Base-by-base conservation (phyloP, 1,140 invertebrate genomes). In the Andrena cerasifolii region DNA sequence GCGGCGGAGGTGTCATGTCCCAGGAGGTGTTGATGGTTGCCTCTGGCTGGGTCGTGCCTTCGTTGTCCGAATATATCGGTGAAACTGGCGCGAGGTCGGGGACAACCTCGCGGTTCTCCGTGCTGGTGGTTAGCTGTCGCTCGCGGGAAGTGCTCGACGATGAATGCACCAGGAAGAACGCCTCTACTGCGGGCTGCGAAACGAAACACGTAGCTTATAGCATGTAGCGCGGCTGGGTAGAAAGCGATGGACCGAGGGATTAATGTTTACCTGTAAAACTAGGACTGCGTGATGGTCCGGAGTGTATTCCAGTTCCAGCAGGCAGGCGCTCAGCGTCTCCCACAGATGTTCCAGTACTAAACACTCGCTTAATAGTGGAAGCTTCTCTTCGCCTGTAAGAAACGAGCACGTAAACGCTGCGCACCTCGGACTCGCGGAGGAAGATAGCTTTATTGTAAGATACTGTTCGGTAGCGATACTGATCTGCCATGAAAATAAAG, bases 271-370 rank as follows among this genome's bases (percentile, higher is more conserved):
- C 89, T 97, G 97, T 62, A 99, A 92, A 36, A 98, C 96, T n/a
- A 99, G 93, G 6, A 99, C 97, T 45, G 97, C 97, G 93, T 98
- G 97, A 86, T 97, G 96, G 92, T 99, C 97, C n/a, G 96, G 96
- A 58, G 97, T 97, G 84, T 97, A 95, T 80, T 97, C 97, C 28
- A 98, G 90, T 87, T 97, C 96, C 33, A 95, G 92, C 74, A 99
- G 93, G 91, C 97, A 98, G 43, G 95, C 94, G 86, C 97, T 97
- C 28, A 99, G 91, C 6, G 96, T 96, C 59, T 95, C 93, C 98
- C 98, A 99, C 2, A 99, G 91, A 51, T 94, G 93, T 81, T 96
- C 95, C 14, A 98, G 86, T 47, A 94, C 93, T 28, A 98, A 91
- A 80, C 96, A 95, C 74, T 96, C 95, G 90, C 97, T 97, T 1